Conservation (phyloP, 2,888 invertebrate genomes). For the Hypomecis atomaria region DNA sequence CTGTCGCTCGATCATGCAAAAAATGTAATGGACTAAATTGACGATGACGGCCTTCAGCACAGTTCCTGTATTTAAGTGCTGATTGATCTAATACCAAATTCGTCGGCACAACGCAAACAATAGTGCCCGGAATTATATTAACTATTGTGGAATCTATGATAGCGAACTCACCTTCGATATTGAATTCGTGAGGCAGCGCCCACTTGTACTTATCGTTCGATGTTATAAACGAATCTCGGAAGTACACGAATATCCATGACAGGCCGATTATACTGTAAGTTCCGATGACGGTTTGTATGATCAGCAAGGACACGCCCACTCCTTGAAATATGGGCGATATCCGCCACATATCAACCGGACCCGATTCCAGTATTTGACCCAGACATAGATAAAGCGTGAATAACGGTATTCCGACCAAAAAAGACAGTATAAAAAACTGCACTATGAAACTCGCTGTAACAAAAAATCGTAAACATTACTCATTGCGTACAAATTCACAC, state of each 20-base stretch:
- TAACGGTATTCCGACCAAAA: slow-evolving; percentile 92
- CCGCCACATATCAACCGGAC: slow-evolving; percentile 96
- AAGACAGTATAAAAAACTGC: slow-evolving; percentile 93
- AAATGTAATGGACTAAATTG: slow-evolving; percentile 54
- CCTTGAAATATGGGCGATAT: slow-evolving; percentile 97
- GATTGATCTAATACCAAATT: slow-evolving; percentile 51
- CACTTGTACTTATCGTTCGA: slow-evolving; percentile 91
- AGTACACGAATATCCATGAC: slow-evolving; percentile 96
- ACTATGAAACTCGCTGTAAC: slow-evolving; percentile 92
- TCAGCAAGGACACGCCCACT: slow-evolving; percentile 92
- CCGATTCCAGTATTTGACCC: slow-evolving; percentile 93
- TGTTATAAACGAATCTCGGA: slow-evolving; percentile 93
- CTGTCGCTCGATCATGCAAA: slow-evolving; percentile 33
- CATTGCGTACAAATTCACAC: slow-evolving; percentile 32
- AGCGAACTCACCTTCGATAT: slow-evolving; percentile 84
- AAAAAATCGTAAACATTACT: slow-evolving; percentile 35
- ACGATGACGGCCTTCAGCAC: slow-evolving; percentile 53
- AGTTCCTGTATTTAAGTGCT: slow-evolving; percentile 54
- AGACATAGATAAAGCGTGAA: slow-evolving; percentile 93
- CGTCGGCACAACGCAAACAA: slow-evolving; percentile 51
- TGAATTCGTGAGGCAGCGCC: slow-evolving; percentile 90
- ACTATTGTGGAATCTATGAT: slow-evolving; percentile 32
- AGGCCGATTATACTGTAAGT: slow-evolving; percentile 94
- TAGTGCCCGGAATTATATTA: slow-evolving; percentile 25
- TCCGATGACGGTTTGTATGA: slow-evolving; percentile 92